Conservation (phyloP, 1,140 invertebrate genomes). For the Ooceraea biroi region DNA sequence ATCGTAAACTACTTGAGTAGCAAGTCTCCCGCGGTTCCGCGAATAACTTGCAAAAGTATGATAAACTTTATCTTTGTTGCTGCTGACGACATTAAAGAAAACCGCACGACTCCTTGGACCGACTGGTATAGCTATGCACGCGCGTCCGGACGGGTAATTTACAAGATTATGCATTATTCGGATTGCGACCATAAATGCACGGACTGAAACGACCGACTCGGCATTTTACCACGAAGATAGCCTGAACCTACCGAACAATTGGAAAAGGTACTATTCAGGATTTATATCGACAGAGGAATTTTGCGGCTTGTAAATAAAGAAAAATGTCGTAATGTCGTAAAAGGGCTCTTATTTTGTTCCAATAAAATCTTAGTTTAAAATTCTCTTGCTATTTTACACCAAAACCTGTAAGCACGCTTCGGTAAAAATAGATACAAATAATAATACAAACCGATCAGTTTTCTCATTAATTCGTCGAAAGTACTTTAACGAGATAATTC, state of each 20-base stretch:
- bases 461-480: neutral
- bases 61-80: slow-evolving; percentile 38
- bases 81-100: slow-evolving; percentile 43
- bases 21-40: neutral
- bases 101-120: slow-evolving; percentile 6
- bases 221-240: slow-evolving; percentile 8
- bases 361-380: neutral
- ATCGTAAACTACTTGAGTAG: slow-evolving; percentile 45
- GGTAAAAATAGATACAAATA: neutral
- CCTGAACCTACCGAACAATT: slow-evolving; percentile 26
- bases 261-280: neutral
- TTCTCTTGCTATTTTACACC: neutral
- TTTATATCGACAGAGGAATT: neutral
- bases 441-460: neutral
- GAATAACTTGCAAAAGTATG: slow-evolving; percentile 33
- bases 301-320: neutral
- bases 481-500: neutral
- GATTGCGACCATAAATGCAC: slow-evolving; percentile 7
- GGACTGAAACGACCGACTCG: slow-evolving; percentile 9
- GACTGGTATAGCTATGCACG: neutral
- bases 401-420: neutral
- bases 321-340: neutral
- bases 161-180: slow-evolving; percentile 53
- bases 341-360: neutral
- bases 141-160: slow-evolving; percentile 17